Base-by-base conservation (phyloP, 2,113 vertebrate genomes). In the Haplochromis vanheusdeni region DNA sequence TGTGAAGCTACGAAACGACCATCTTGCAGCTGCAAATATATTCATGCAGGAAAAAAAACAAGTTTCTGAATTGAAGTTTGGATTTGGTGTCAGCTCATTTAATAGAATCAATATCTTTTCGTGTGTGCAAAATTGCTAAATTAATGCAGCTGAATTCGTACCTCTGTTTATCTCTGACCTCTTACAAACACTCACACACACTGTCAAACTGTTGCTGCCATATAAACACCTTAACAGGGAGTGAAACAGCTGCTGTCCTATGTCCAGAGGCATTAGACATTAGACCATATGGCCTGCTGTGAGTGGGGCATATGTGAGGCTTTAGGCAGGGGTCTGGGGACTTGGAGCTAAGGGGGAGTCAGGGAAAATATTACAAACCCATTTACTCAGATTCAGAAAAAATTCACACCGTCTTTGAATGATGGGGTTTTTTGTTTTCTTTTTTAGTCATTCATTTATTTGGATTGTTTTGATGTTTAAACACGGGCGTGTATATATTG, bases 191-290 rank as follows among this genome's bases (percentile, higher is more conserved):
- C 6, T 10, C 37, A 65, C 52, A 80, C 4, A 65, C 58, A 73
- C 4, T 14, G 6, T 21, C 56, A 80, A 70, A 79, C 60, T 58
- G 7, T 40, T 2, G 4, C 13, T 47, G 8, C 33, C 79, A 73
- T 65, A 58, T 13, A 81, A 85, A 84, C 77, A 82, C 45, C 49
- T 40, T 19, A 14, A 42, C 17, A 65, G 42, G 85, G 86, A 88
- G 40, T 70, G 86, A 88, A 93, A 68, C 95, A 95, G 94, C 93
- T 96, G 95, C 89, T 93, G 92, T 91, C 82, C 89, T 51, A 65
- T 79, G 68, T 65, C 94, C 82, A 54, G 81, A 86, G 92, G 94
- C 85, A 1, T 51, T 37, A 45, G 42, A 68, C 55, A 26, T 82
- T 37, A 16, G 62, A 90, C 85, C 95, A 96, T 92, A 95, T 96